phyloP scores from a whole-genome alignment of 1,140 invertebrate species.

The Papilio helenus region DNA sequence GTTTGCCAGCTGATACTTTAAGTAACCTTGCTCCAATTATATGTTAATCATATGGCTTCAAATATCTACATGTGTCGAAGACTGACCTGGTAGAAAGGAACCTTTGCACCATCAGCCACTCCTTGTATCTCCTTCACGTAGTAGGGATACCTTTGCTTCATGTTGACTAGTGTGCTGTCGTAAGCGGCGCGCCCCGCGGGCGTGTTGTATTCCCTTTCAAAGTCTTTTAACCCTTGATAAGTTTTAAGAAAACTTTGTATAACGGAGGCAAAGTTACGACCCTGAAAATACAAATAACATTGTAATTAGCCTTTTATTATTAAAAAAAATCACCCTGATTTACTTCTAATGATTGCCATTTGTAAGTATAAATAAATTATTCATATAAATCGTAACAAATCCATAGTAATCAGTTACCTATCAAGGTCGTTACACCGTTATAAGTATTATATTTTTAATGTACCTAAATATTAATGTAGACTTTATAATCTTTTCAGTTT shows the following conservation, averaged over 20 bases:
- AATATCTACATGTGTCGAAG: background rate
- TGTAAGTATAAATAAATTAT: slow-evolving; percentile 3
- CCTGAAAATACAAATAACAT: slow-evolving; percentile 82
- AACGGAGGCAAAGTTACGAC: slow-evolving; percentile 88
- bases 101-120: slow-evolving; percentile 90
- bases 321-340: background rate
- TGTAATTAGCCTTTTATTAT: background rate
- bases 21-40: slow-evolving; percentile 7
- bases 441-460: background rate
- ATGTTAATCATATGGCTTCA: background rate
- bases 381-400: slow-evolving; percentile 17
- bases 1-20: background rate
- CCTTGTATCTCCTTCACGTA: slow-evolving; percentile 93
- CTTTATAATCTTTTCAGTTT: background rate
- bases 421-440: background rate
- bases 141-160: slow-evolving; percentile 89
- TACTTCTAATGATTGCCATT: background rate
- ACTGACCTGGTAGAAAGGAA: slow-evolving; percentile 87
- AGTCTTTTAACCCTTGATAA: slow-evolving; percentile 86
- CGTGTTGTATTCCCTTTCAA: slow-evolving; percentile 88
- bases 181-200: slow-evolving; percentile 87
- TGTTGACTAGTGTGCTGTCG: slow-evolving; percentile 87
- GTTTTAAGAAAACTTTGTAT: slow-evolving; percentile 88
- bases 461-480: background rate
- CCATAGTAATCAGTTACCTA: slow-evolving; percentile 6